Conservation (phyloP, 2,888 invertebrate genomes). For the Listrodromus nycthemerus region DNA sequence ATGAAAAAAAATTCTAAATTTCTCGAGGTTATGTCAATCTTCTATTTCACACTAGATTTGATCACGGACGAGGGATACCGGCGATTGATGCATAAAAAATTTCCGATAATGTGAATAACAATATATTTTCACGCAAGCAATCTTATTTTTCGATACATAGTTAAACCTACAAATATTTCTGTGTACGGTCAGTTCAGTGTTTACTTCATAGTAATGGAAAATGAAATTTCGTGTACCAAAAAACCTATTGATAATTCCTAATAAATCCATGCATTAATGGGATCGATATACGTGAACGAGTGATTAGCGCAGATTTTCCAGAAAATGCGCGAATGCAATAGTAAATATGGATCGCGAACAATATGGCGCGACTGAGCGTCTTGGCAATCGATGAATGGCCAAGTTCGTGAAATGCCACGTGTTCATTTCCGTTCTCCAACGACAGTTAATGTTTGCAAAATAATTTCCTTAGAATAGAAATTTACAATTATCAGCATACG, state of each 20-base stretch:
- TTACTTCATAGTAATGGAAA: background rate
- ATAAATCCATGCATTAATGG: background rate
- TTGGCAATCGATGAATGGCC: slow-evolving; percentile 76
- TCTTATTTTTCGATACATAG: background rate
- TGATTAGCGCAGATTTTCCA: background rate
- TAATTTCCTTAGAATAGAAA: slow-evolving; percentile 2
- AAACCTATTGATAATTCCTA: background rate
- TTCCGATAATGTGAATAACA: background rate
- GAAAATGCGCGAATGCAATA: slow-evolving; percentile 8
- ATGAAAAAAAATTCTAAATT: background rate
- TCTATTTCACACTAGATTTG: background rate
- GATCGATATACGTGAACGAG: background rate
- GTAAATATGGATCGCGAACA: slow-evolving; percentile 48
- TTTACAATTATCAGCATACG: background rate
- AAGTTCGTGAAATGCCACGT: slow-evolving; percentile 76
- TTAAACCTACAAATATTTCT: background rate
- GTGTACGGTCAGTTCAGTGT: background rate
- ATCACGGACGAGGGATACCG: background rate
- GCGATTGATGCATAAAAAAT: background rate
- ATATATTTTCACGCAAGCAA: background rate
- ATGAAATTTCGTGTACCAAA: background rate
- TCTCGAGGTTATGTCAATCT: background rate
- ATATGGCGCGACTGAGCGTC: slow-evolving; percentile 63
- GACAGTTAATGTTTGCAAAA: background rate
- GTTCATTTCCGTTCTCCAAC: slow-evolving; percentile 67